A percentile compares a stretch with the other conserved stretches of the same genome.
phyloP scores from a whole-genome alignment of 2,113 vertebrate species.

The Tachuris rubrigastra region DNA sequence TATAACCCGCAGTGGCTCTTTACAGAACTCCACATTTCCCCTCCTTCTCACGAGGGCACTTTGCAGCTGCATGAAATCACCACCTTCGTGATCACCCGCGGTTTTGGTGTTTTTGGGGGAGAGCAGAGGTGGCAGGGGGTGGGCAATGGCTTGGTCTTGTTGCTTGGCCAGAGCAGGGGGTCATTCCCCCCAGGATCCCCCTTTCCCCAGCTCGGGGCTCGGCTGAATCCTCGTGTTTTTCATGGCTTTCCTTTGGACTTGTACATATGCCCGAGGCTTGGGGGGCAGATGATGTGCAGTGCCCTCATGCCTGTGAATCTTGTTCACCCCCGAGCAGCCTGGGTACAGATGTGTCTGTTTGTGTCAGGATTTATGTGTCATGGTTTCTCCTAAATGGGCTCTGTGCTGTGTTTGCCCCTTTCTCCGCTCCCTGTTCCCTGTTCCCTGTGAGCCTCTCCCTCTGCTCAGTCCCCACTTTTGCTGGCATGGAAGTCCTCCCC shows the following conservation, averaged over 20 bases:
- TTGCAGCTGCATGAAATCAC: slow-evolving; percentile 54
- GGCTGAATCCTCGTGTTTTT: not conserved
- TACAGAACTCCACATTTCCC: not conserved
- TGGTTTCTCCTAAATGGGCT: not conserved
- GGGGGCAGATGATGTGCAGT: not conserved
- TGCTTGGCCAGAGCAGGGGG: not conserved
- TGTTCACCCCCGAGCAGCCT: not conserved
- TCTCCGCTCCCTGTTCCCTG: not conserved
- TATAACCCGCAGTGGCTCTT: slow-evolving; percentile 62
- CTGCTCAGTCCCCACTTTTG: not conserved
- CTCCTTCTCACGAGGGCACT: not conserved
- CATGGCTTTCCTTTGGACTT: not conserved
- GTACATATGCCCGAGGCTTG: not conserved
- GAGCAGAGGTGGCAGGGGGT: not conserved
- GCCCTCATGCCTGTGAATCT: not conserved
- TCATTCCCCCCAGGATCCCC: not conserved
- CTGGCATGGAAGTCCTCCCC: not conserved
- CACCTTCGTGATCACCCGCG: not conserved
- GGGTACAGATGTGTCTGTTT: not conserved
- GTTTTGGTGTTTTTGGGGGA: not conserved
- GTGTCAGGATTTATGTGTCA: not conserved
- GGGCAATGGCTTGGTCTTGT: not conserved
- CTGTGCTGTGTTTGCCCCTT: not conserved
- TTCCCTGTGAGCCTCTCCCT: not conserved
- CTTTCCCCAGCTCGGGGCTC: not conserved